These are phyloP conservation scores for Ormyrus pomaceus DNA, from an alignment of 2,888 invertebrate species.

Conservation along the genomic window DNA sequence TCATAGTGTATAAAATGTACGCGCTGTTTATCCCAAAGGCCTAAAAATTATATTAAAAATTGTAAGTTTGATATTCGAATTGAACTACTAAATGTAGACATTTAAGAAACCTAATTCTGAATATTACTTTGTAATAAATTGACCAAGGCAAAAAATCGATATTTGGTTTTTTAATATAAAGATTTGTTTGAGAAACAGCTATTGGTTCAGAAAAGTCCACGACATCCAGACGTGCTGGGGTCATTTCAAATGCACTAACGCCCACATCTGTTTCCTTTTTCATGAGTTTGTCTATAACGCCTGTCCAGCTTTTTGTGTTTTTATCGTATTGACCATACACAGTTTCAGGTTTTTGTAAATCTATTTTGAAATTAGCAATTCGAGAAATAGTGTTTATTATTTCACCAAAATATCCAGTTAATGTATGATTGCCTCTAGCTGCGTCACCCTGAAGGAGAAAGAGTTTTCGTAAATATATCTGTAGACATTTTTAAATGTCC, in stretches of 20 bases:
- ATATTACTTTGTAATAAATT: conserved; percentile 60
- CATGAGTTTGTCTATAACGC: conserved; percentile 58
- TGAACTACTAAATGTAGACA: not conserved
- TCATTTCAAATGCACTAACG: conserved; percentile 55
- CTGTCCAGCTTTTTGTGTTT: conserved; percentile 59
- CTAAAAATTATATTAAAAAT: conserved; percentile 24
- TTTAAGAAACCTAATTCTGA: not conserved
- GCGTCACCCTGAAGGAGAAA: conserved; percentile 1
- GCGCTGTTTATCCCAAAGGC: not conserved
- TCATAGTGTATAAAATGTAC: not conserved
- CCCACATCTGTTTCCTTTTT: conserved; percentile 60
- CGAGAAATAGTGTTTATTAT: conserved; percentile 57
- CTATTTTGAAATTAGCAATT: conserved; percentile 60
- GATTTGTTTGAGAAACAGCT: conserved; percentile 45
- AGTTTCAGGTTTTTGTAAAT: conserved; percentile 28
- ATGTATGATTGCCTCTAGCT: not conserved
- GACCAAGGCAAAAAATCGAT: conserved; percentile 56
- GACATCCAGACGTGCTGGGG: conserved; percentile 49
- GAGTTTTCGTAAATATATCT: not conserved
- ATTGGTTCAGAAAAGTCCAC: conserved; percentile 63
- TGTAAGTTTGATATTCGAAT: not conserved
- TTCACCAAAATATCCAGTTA: conserved; percentile 58
- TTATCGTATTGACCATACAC: conserved; percentile 59
- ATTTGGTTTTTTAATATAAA: conserved; percentile 57
- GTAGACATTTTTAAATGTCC: not conserved